Percentiles rank a stretch among this genome's conserved stretches.
Evolutionary conservation across 1,140 invertebrate genomes (phyloP).

Genomic region (Drosophila nebulosa): DNA sequence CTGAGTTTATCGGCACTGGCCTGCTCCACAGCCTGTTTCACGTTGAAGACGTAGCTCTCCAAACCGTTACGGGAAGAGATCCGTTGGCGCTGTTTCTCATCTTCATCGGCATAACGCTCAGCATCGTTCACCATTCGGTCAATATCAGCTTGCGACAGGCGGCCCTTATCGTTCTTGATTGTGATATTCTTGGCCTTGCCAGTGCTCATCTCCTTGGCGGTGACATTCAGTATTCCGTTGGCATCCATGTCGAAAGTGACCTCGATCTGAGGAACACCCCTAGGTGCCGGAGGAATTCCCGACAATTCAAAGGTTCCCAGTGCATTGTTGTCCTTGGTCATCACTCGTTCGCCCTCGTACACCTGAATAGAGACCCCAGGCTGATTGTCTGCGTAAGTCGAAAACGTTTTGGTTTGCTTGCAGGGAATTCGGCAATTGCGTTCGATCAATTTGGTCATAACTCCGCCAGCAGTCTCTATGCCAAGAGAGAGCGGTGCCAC

Average conservation of each 20-base stretch:
- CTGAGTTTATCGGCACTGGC: constrained; percentile 83
- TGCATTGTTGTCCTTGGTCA: constrained; percentile 89
- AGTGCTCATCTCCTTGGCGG: constrained; percentile 83
- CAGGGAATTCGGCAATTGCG: constrained; percentile 85
- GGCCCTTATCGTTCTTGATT: constrained; percentile 92
- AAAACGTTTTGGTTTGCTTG: constrained; percentile 85
- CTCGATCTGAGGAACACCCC: constrained; percentile 90
- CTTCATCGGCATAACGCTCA: constrained; percentile 81
- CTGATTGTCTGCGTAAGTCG: constrained; percentile 88
- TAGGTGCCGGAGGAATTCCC: constrained; percentile 90
- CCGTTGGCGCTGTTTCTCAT: constrained; percentile 86
- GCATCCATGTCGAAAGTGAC: constrained; percentile 85
- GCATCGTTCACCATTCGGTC: constrained; percentile 82
- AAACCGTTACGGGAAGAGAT: constrained; percentile 84
- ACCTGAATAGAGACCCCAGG: constrained; percentile 87
- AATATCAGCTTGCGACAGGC: constrained; percentile 90
- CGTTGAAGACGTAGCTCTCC: constrained; percentile 88
- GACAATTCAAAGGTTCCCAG: constrained; percentile 90
- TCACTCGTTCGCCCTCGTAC: constrained; percentile 86
- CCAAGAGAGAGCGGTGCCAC: constrained; percentile 84
- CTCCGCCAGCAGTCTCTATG: constrained; percentile 84
- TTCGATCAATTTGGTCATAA: constrained; percentile 86
- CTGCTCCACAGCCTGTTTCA: constrained; percentile 84
- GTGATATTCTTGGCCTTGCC: constrained; percentile 88
- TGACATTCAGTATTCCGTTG: constrained; percentile 85